Evolutionary conservation across 2,113 vertebrate genomes (phyloP), one percentile per base, ranked within the genome.

Genomic region (Entelurus aequoreus): DNA sequence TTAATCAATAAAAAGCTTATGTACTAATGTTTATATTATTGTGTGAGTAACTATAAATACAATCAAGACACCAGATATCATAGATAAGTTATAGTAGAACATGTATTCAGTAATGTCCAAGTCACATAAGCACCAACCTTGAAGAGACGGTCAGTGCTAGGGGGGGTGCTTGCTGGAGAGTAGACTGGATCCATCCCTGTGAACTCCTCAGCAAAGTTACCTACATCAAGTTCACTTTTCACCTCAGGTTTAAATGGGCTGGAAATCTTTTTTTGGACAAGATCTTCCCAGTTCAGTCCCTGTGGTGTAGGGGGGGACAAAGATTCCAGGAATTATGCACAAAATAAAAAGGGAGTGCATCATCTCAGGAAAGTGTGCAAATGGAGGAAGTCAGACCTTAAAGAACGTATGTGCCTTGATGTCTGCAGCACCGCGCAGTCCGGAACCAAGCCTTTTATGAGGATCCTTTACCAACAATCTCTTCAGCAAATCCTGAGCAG

Each of bases 171-270:
- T 0, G 94, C 90, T 0, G 94, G 94, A 2, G 94, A 96, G 79
- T 96, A 95, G 35, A 94, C 91, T 1, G 94, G 94, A 40, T 96
- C 94, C 90, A 95, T 91, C 59, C 92, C 91, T 0, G 94, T 96
- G 70, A 96, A 96, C 69, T 96, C 94, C 66, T 95, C 94, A 0
- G 94, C 91, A 68, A 96, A 96, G 85, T 96, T 96, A 15, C 94
- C 92, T 37, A 93, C 92, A 1, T 96, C 94, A 5, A 95, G 88
- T 73, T 95, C 94, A 2, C 86, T 93, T 40, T 94, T 93, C 49
- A 95, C 90, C 67, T 94, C 92, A 1, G 94, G 94, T 58, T 85
- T 91, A 75, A 96, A 96, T 0, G 94, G 94, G 59, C 92, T 92
- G 1, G 76, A 15, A 38, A 96, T 60, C 68, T 90, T 93, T 74